Conservation (phyloP, 2,113 vertebrate genomes). For the Sebastes schlegelii region DNA sequence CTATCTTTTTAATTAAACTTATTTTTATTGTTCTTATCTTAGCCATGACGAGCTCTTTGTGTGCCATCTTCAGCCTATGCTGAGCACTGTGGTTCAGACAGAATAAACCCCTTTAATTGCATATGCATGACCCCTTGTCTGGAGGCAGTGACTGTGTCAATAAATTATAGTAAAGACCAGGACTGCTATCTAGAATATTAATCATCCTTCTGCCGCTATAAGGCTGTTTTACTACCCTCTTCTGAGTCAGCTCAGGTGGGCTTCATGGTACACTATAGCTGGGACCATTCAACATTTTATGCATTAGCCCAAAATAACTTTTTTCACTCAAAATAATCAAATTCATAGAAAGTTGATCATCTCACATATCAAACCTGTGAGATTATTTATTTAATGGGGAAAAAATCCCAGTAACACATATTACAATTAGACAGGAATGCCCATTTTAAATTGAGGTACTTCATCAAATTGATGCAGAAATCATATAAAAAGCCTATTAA, state of each 20-base stretch:
- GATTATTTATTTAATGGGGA: not conserved
- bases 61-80: conserved; percentile 23
- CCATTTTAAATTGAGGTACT: not conserved
- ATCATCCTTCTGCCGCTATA: conserved; percentile 36
- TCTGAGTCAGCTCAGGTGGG: conserved; percentile 13
- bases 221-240: conserved; percentile 36
- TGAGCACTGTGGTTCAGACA: conserved; percentile 32
- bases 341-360: not conserved
- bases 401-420: not conserved
- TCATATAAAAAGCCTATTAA: not conserved
- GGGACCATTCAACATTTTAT: not conserved
- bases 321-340: not conserved
- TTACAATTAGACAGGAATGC: not conserved
- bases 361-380: not conserved
- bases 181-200: conserved; percentile 66
- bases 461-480: not conserved
- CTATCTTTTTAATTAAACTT: conserved; percentile 76
- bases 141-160: conserved; percentile 68
- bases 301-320: not conserved
- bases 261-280: not conserved
- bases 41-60: conserved; percentile 27
- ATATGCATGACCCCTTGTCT: conserved; percentile 70
- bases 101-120: conserved; percentile 68
- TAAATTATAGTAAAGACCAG: conserved; percentile 68
- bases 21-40: conserved; percentile 70